Evolutionary conservation across 2,888 invertebrate genomes (phyloP).

Genomic region (Sympetrum striolatum): DNA sequence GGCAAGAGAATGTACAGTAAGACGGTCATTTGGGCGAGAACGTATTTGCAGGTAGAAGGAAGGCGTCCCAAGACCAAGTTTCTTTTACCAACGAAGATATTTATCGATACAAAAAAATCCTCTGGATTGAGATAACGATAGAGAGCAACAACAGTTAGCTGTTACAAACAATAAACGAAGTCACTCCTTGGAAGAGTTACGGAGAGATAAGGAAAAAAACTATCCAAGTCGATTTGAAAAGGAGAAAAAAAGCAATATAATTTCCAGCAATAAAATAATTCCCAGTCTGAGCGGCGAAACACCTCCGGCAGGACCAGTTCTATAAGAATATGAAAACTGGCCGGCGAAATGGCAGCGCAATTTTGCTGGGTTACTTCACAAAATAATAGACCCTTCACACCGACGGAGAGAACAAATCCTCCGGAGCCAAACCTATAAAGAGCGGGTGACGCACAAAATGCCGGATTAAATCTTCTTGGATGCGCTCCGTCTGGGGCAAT

Average conservation of each 20-base stretch:
- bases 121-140: no score
- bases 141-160: no score
- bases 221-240: no score
- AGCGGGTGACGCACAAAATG: not conserved
- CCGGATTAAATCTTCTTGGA: not conserved
- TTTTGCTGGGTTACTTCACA: not conserved
- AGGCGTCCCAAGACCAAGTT: not conserved
- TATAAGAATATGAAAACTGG: not conserved
- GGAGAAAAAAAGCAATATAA: no score
- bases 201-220: no score
- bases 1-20: slow-evolving; percentile 72
- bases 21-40: slow-evolving; percentile 61
- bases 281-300: no score
- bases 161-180: no score
- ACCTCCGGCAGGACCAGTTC: not conserved
- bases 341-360: not conserved
- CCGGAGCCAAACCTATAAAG: not conserved
- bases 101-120: no score
- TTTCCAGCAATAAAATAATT: no score
- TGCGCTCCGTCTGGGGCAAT: not conserved
- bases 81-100: no score
- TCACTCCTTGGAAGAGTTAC: no score
- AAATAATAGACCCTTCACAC: not conserved
- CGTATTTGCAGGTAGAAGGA: not conserved
- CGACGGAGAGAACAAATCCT: not conserved